phyloP scores from a whole-genome alignment of 2,113 vertebrate species.

The Laterallus jamaicensis region DNA sequence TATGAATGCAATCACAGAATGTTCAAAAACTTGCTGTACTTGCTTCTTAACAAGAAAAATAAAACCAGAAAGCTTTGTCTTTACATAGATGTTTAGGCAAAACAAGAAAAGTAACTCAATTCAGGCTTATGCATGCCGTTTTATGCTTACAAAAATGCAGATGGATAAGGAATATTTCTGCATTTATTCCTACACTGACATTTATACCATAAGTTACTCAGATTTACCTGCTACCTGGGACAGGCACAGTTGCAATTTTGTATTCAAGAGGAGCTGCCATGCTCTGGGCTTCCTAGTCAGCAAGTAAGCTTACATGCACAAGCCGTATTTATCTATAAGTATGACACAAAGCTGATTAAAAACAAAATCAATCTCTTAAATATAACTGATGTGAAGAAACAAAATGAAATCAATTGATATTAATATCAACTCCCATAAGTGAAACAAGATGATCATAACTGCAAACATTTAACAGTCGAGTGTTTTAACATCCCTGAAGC shows the following conservation, averaged over 20 bases:
- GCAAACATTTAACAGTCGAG: neutral
- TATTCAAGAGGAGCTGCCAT: neutral
- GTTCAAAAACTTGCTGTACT: neutral
- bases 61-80: neutral
- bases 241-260: neutral
- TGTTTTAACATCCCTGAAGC: neutral
- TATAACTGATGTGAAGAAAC: neutral
- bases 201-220: neutral
- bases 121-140: neutral
- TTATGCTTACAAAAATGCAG: neutral
- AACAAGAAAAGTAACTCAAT: neutral
- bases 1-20: neutral
- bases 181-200: neutral
- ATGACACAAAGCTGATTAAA: slow-evolving; percentile 33
- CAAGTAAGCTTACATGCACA: neutral
- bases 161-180: neutral
- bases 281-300: neutral
- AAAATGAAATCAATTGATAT: neutral
- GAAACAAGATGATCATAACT: neutral
- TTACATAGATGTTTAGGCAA: neutral
- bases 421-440: neutral
- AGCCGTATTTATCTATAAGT: neutral
- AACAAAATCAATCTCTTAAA: slow-evolving; percentile 28
- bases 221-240: neutral
- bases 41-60: neutral